A percentile compares a stretch with the other conserved stretches of the same genome.
These are phyloP conservation scores for Rhagoletis pomonella DNA, from an alignment of 1,140 invertebrate genomes.

Conservation along the genomic window DNA sequence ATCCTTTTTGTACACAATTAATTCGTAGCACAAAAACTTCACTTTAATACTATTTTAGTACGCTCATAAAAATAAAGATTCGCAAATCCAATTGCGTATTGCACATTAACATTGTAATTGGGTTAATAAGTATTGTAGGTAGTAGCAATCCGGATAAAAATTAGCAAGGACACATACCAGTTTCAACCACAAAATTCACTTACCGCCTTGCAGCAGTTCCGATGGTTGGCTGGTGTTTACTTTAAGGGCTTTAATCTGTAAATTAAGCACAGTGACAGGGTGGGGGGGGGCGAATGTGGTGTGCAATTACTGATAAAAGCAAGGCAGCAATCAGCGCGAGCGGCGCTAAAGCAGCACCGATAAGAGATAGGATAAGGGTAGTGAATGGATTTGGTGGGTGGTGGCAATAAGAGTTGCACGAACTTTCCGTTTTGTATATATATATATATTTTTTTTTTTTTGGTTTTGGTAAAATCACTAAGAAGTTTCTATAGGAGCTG, in stretches of 20 bases:
- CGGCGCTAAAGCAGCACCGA: neutral
- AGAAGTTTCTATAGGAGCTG: neutral
- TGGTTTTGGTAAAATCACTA: neutral
- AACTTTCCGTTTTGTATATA: neutral
- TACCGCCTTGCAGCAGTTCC: slow-evolving; percentile 53
- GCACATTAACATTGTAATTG: slow-evolving; percentile 67
- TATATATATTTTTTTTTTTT: too few species aligned
- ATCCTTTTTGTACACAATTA: slow-evolving; percentile 65
- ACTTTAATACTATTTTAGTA: slow-evolving; percentile 73
- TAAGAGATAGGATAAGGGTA: neutral
- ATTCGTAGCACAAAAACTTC: slow-evolving; percentile 66
- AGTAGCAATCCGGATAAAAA: slow-evolving; percentile 45
- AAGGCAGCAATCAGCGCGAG: neutral
- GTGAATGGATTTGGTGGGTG: neutral
- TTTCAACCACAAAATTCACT: slow-evolving; percentile 56
- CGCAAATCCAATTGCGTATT: slow-evolving; percentile 15
- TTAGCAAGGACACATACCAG: slow-evolving; percentile 20
- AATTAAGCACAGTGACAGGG: slow-evolving; percentile 65
- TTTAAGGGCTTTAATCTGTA: slow-evolving; percentile 73
- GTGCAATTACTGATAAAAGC: neutral
- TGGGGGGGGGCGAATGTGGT: neutral
- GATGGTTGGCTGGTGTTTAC: slow-evolving; percentile 60
- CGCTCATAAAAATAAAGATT: slow-evolving; percentile 1
- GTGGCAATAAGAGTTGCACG: neutral
- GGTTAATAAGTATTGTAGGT: slow-evolving; percentile 68